Base-by-base conservation (phyloP, 2,797 vertebrate genomes). In the Sus cebifrons region DNA sequence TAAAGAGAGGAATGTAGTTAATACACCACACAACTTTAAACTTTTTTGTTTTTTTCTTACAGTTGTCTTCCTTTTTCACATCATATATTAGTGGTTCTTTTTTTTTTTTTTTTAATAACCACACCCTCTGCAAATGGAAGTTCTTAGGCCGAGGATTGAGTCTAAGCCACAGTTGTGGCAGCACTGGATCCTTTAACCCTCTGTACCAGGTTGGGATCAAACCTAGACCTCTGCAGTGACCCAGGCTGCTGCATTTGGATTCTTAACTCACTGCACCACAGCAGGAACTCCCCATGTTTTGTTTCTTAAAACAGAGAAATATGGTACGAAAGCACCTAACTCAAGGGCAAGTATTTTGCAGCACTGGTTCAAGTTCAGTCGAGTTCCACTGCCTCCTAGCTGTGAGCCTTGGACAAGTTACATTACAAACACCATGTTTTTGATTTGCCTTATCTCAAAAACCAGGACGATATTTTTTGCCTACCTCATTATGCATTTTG, bases 361-460 rank as follows among this genome's bases (percentile, higher is more conserved):
- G 25, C 32, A 21, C 29, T 82, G n/a, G n/a, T 68, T 86, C 29
- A 65, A 6, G 73, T 77, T 86, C 16, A 83, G 49, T 86, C 16
- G 78, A 36, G 23, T 23, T 20, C 12, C 44, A 4, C 64, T 23
- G 44, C 49, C 85, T 68, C 20, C 20, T 65, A 15, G 18, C 32
- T 85, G 29, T 91, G 40, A 86, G 40, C 71, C 25, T 68, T n/a
- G 23, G 27, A 49, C 64, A 44, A 8, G 1, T 36, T 74, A 5
- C 15, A 0, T 60, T 67, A 27, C 40, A 49, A 54, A 36, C 6
- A 25, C 11, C n/a, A 68, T 27, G 23, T 83, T 92, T 25, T 74
- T 90, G 75, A n/a, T 90, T 95, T 62, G 13, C 74, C 65, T 96
- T 6, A 12, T 77, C 44, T 68, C 27, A 89, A 27, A 79, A 89